A percentile compares a stretch with the other conserved stretches of the same genome.
These are phyloP conservation scores for Noctua janthina DNA, from an alignment of 2,888 invertebrate species.

Conservation along the genomic window DNA sequence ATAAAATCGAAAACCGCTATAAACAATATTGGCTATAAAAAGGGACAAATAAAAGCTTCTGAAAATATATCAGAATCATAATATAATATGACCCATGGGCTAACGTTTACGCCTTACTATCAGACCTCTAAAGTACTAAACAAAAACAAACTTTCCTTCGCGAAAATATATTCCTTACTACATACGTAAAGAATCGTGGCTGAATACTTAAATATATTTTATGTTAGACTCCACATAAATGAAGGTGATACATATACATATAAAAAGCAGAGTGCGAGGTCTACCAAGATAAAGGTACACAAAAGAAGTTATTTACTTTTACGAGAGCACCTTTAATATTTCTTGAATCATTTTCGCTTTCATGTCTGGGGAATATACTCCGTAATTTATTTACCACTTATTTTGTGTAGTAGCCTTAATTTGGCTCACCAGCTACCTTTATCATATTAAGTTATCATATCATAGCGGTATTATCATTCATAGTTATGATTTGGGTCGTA, in stretches of 20 bases:
- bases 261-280: constrained; percentile 60
- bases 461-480: constrained; percentile 33
- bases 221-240: constrained; percentile 55
- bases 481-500: constrained; percentile 45
- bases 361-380: constrained; percentile 29
- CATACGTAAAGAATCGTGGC: constrained; percentile 23
- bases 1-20: constrained; percentile 2
- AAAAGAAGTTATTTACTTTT: constrained; percentile 73
- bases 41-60: constrained; percentile 10
- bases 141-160: constrained; percentile 25
- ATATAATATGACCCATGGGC: constrained; percentile 1
- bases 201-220: constrained; percentile 59
- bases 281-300: constrained; percentile 65
- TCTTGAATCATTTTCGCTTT: constrained; percentile 58
- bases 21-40: background rate
- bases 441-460: constrained; percentile 38
- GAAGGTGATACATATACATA: constrained; percentile 56
- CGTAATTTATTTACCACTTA: constrained; percentile 33
- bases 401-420: constrained; percentile 38
- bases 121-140: constrained; percentile 18
- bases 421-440: constrained; percentile 32
- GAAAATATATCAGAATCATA: constrained; percentile 1
- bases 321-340: constrained; percentile 66
- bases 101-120: constrained; percentile 17
- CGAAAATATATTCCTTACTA: constrained; percentile 30